Evolutionary conservation across 2,888 invertebrate genomes (phyloP), one percentile per base, ranked within the genome.

Genomic region (Clostera curtula): DNA sequence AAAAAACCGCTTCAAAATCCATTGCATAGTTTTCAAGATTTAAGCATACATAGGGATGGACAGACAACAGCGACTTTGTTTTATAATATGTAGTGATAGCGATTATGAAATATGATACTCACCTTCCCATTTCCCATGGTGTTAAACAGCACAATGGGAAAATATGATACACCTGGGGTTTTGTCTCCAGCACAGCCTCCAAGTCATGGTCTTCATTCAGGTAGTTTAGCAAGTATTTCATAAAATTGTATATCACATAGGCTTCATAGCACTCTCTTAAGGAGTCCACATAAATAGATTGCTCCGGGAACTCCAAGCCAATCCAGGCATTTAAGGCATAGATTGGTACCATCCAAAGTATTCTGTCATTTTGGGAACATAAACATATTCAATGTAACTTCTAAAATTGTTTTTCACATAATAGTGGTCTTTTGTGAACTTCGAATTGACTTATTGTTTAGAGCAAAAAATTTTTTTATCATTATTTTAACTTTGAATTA

Each of bases 341-440:
- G 53, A 97, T 96, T 36, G 97, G 97, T 27, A 97, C 97, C 97
- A 97, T 97, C 96, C 97, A 97, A 47, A 97, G 68, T 69, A 97
- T 93, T 69, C 95, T 93, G 75, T 43, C 87, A 11, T 23, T 20
- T 17, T 20, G 15, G 28, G 29, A 40, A 29, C 18, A 26, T 25
- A 11, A n/a, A n/a, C n/a, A n/a, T n/a, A n/a, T n/a, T n/a, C n/a
- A n/a, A n/a, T n/a, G n/a, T n/a, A n/a, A n/a, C n/a, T n/a, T n/a
- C n/a, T n/a, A n/a, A n/a, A n/a, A n/a, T n/a, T n/a, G n/a, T n/a
- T n/a, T n/a, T n/a, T n/a, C n/a, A n/a, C n/a, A n/a, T n/a, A n/a
- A n/a, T n/a, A n/a, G n/a, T n/a, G n/a, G n/a, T n/a, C n/a, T n/a
- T n/a, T n/a, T n/a, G n/a, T n/a, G n/a, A n/a, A n/a, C n/a, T n/a